phyloP scores from a whole-genome alignment of 2,888 invertebrate genomes.

The Conops quadrifasciatus region DNA sequence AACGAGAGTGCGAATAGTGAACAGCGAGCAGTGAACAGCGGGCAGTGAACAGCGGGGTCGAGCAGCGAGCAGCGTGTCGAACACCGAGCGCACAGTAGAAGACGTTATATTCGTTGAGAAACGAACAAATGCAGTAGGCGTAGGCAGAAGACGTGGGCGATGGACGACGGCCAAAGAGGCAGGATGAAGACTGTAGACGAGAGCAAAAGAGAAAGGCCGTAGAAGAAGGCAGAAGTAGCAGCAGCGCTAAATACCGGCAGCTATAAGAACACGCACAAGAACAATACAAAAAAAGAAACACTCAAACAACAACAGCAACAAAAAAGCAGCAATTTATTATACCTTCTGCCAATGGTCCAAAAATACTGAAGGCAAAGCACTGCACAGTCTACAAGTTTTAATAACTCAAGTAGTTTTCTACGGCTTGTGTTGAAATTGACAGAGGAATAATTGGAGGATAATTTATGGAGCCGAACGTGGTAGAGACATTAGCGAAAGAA shows the following conservation, averaged over 20 bases:
- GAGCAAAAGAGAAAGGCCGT: not conserved
- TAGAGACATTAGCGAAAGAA: not conserved
- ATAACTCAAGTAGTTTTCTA: slow-evolving; percentile 34
- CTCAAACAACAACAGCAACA: not conserved
- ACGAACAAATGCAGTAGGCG: too few relatives aligned
- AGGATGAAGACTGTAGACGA: too few relatives aligned
- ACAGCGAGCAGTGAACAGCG: slow-evolving; percentile 25
- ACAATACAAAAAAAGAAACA: slow-evolving; percentile 6
- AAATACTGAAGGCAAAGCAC: slow-evolving; percentile 20
- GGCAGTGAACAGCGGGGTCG: too few relatives aligned
- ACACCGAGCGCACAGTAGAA: too few relatives aligned
- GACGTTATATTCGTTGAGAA: too few relatives aligned
- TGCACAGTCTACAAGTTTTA: slow-evolving; percentile 55
- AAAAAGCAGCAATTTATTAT: slow-evolving; percentile 42
- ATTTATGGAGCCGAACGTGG: slow-evolving; percentile 51
- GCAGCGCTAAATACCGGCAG: slow-evolving; percentile 28
- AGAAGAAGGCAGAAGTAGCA: slow-evolving; percentile 15
- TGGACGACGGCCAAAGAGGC: not conserved
- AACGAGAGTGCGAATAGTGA: slow-evolving; percentile 28
- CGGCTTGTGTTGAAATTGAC: slow-evolving; percentile 57
- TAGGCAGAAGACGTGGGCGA: not conserved
- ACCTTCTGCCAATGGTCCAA: slow-evolving; percentile 10
- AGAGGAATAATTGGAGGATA: slow-evolving; percentile 60
- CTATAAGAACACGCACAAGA: slow-evolving; percentile 15
- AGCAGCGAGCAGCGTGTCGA: too few relatives aligned